Evolutionary conservation across 2,797 vertebrate species (phyloP), one percentile per base, ranked within the genome.

Genomic region (Tragopan temminckii): DNA sequence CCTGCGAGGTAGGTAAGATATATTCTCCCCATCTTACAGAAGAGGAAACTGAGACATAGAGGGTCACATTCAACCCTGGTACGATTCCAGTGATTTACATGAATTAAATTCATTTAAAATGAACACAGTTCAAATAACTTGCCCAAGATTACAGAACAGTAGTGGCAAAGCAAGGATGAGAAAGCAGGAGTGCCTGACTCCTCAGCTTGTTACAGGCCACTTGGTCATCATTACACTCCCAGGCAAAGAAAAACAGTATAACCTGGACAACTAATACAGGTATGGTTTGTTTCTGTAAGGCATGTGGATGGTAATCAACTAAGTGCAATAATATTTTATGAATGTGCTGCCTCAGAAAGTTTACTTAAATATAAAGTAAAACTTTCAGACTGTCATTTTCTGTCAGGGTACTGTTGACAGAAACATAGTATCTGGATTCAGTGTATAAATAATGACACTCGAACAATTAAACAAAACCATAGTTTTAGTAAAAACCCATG

Each of bases 201-300:
- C 88, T 80, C 80, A 48, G 69, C 62, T 85, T 93, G 50, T 83
- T 88, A 81, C 69, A 25, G 27, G 89, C 80, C 80, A 92, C 80
- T 81, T 90, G 74, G 77, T 93, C 48, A 74, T 80, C 85, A 81
- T 92, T 53, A 88, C 68, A 80, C 40, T 91, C 87, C 58, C 0
- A 90, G 80, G 58, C 85, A 69, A 93, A 38, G 77, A 95, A 80
- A 93, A 88, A 15, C 35, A 79, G 64, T 46, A 67, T 83, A 69
- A 80, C 77, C 61, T 66, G 71, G 55, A 85, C 69, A 92, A 80
- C 91, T 89, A 95, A 80, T 96, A 83, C 93, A 81, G 85, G 90
- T 94, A 96, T 89, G 88, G 88, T 85, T 95, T 95, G 85, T 69
- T 95, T 83, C 77, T 91, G 71, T 96, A 97, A 97, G 97, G 97